A percentile compares a stretch with the other conserved stretches of the same genome.
These are phyloP conservation scores for Branchinecta lynchi DNA, from an alignment of 1,140 invertebrate genomes.

Conservation along the genomic window DNA sequence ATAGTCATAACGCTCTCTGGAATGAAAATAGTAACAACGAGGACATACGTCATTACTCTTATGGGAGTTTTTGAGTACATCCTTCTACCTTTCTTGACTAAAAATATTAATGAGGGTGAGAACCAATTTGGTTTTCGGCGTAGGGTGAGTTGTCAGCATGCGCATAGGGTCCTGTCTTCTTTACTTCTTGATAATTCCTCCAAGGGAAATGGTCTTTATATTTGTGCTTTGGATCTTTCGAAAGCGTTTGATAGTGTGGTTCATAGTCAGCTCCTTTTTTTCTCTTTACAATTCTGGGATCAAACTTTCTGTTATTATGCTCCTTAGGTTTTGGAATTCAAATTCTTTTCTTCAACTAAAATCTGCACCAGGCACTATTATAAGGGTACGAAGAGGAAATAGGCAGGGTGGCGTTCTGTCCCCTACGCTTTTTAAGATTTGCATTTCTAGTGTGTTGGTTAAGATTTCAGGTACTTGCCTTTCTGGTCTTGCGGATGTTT, in stretches of 20 bases:
- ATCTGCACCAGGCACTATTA: constrained; percentile 6
- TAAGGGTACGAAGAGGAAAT: constrained; percentile 5
- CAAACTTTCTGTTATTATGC: constrained; percentile 1
- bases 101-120: no score
- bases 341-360: constrained; percentile 10
- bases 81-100: no score
- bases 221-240: constrained; percentile 1
- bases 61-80: no score
- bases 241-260: constrained; percentile 9
- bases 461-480: constrained; percentile 9
- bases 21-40: no score
- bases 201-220: no score
- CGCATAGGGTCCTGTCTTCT: constrained; percentile 4
- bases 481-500: no score
- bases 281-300: constrained; percentile 1
- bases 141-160: constrained; percentile 4
- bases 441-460: constrained; percentile 9
- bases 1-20: no score
- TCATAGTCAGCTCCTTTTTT: constrained; percentile 6
- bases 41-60: no score
- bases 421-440: constrained; percentile 9
- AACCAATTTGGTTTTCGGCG: constrained; percentile 9
- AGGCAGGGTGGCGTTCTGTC: constrained; percentile 3
- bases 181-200: constrained; percentile 7
- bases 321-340: constrained; percentile 2